Evolutionary conservation across 2,797 vertebrate species (phyloP), one percentile per base, ranked within the genome.

Genomic region (Argentina silus): DNA sequence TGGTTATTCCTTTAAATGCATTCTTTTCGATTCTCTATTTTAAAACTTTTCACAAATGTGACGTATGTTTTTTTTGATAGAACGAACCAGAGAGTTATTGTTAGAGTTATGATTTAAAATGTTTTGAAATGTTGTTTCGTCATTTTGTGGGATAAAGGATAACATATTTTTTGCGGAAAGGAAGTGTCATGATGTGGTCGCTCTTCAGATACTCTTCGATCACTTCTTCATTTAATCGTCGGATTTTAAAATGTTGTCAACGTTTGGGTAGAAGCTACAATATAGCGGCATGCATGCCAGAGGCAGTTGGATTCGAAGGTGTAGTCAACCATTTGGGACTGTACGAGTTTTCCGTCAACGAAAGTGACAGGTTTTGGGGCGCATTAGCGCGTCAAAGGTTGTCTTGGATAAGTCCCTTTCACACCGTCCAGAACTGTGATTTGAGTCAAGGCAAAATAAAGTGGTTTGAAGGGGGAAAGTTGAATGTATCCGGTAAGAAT

Each of bases 401-500:
- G 8, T 88, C 86, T 56, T 99, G 97, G 97, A 95, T 93, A 80
- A 87, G 81, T 42, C 90, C 91, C 0, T 97, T 95, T 85, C 87
- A 92, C 73, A 90, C 89, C 0, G 95, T 95, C 12, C 92, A 89
- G 72, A 91, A 94, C 85, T 95, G 93, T 57, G 94, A 96, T 75
- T 83, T 93, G 2, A 77, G 57, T 64, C 85, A 69, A 15, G 92
- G 95, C 12, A 87, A 79, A 64, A 91, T 96, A 27, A 88, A 80
- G 68, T 98, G 97, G 97, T 98, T 98, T 83, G 90, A 93, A 67
- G 97, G 97, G 53, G 97, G 97, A 56, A 92, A 93, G 73, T 88
- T 98, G 2, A 98, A 98, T 55, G 96, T 98, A 43, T 97, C 97
- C 0, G 97, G 97, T 98, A 91, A 96, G 93, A 27, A 50, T 50